Evolutionary conservation across 2,113 vertebrate species (phyloP), one percentile per base, ranked within the genome.

Genomic region (Accipiter virgatus): DNA sequence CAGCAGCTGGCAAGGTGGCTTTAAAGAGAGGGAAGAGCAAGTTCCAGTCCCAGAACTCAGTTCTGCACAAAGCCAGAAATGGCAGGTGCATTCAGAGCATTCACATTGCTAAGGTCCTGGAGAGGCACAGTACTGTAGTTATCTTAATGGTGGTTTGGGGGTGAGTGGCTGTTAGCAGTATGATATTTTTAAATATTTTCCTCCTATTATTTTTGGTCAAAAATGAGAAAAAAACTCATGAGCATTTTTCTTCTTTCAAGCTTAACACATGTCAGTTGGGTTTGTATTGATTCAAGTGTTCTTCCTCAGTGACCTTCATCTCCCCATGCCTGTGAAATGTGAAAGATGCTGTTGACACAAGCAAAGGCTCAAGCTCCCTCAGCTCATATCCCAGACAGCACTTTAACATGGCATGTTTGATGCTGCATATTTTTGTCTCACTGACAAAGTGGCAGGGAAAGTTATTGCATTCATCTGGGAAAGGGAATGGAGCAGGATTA

Each of bases 271-370:
- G 73, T 95, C 85, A 61, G 52, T 34, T 93, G 40, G 22, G 16
- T 75, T 70, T 85, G 14, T 92, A 58, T 96, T 79, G 81, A 90
- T 91, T 96, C 93, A 86, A 93, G 65, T 66, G 73, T 47, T 83
- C 93, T 95, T 97, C 59, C 56, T 97, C 53, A 19, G 72, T 62
- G 89, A 97, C 88, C 87, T 96, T 97, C 86, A 92, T 88, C 70
- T 97, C 86, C 53, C 56, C 29, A 12, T 80, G 82, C 88, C 90
- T 78, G 74, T 42, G 89, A 94, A 93, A 93, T 92, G 95, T 81
- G 94, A 96, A 93, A 95, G 62, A 86, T 91, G 71, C 81, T 97
- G 53, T 97, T 97, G 96, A 97, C 87, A 90, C 40, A 96, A 91
- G 81, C 21, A 27, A 80, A 93, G 77, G 68, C 65, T 88, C 89